phyloP scores from a whole-genome alignment of 2,113 vertebrate species.

The Excalfactoria chinensis region DNA sequence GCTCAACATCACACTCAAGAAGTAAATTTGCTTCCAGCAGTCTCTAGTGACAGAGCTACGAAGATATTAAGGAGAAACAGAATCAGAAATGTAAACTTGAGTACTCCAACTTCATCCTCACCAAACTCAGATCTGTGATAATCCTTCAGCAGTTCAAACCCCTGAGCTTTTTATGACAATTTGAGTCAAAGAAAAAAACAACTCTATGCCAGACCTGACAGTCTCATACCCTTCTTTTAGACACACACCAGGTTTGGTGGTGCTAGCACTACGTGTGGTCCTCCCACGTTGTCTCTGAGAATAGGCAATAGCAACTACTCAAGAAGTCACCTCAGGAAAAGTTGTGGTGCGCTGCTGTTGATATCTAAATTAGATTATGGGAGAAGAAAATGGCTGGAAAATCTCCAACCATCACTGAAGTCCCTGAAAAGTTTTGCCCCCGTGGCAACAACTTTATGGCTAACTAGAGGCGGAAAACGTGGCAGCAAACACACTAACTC shows the following conservation, averaged over 20 bases:
- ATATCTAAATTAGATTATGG: background rate
- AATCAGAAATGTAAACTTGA: background rate
- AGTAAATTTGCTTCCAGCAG: background rate
- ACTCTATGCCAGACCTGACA: background rate
- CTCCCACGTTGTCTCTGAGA: background rate
- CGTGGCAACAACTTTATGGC: background rate
- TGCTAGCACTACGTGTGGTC: background rate
- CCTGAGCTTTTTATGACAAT: background rate
- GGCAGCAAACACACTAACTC: background rate
- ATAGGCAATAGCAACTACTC: background rate
- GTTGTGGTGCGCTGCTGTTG: background rate
- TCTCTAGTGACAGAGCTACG: background rate
- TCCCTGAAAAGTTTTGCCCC: background rate
- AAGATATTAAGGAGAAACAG: background rate
- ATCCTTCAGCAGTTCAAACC: background rate
- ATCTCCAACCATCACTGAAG: background rate
- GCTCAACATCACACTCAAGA: background rate
- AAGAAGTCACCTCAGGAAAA: background rate
- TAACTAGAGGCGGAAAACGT: constrained; percentile 3
- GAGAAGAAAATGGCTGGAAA: background rate
- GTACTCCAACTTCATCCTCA: background rate
- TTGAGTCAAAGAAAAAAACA: background rate
- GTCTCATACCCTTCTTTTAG: background rate
- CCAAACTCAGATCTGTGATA: background rate
- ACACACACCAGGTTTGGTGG: background rate